A percentile compares a stretch with the other conserved stretches of the same genome.
phyloP scores from a whole-genome alignment of 2,113 vertebrate species.

The Prietella phreatophila region DNA sequence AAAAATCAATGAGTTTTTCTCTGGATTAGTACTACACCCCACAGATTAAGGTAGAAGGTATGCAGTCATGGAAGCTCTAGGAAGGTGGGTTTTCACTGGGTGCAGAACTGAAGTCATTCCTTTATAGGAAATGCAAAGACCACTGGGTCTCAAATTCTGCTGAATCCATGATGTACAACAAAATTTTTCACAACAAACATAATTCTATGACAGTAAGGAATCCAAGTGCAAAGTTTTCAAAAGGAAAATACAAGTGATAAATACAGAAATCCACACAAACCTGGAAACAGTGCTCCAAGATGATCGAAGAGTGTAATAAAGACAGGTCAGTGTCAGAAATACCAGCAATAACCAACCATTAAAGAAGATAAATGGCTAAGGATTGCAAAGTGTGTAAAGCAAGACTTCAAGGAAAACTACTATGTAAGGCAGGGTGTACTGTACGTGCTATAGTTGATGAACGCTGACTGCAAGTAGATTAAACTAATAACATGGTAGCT shows the following conservation, averaged over 20 bases:
- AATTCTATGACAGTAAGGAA: background rate
- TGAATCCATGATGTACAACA: background rate
- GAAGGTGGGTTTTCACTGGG: background rate
- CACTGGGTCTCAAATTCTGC: background rate
- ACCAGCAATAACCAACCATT: background rate
- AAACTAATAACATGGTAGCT: conserved; percentile 1
- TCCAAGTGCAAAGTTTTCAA: background rate
- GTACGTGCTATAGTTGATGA: background rate
- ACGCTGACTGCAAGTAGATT: background rate
- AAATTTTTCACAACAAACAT: background rate
- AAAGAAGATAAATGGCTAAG: background rate
- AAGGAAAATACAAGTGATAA: background rate
- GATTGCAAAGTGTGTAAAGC: background rate
- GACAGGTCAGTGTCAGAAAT: background rate
- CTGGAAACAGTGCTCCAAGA: background rate
- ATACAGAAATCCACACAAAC: background rate
- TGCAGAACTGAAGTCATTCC: background rate
- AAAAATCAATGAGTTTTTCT: background rate
- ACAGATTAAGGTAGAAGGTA: background rate
- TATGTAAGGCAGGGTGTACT: background rate
- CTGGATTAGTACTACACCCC: background rate
- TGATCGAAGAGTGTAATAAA: background rate
- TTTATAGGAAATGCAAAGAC: background rate
- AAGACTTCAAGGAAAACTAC: background rate
- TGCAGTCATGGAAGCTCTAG: too few species aligned